Conservation (phyloP, 2,888 invertebrate species). For the Serripes groenlandicus region DNA sequence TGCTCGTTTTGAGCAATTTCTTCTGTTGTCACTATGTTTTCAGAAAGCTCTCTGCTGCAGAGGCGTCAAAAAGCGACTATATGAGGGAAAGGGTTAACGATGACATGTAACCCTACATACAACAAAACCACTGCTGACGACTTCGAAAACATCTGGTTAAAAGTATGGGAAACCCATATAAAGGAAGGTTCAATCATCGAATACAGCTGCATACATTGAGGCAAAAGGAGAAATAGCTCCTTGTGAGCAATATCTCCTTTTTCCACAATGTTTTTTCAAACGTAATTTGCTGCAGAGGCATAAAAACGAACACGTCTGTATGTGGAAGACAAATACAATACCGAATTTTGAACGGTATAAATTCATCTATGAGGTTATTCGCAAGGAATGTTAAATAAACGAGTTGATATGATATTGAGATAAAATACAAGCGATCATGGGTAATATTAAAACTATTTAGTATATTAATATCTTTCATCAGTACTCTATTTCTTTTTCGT, state of each 20-base stretch:
- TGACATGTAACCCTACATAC: too few relatives aligned
- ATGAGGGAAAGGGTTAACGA: too few relatives aligned
- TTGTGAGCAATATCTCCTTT: background rate
- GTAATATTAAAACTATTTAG: constrained; percentile 18
- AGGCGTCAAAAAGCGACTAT: too few relatives aligned
- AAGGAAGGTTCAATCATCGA: too few relatives aligned
- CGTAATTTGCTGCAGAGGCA: background rate
- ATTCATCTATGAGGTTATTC: background rate
- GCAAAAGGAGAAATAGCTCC: background rate
- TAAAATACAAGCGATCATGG: constrained; percentile 17
- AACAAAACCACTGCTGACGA: too few relatives aligned
- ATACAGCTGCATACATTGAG: background rate
- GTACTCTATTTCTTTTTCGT: background rate
- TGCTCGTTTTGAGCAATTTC: constrained; percentile 3
- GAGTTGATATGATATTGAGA: constrained; percentile 13
- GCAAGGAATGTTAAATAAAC: background rate
- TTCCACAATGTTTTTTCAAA: background rate
- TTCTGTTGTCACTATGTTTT: background rate
- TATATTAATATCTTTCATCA: background rate
- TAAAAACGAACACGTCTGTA: background rate
- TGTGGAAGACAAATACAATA: background rate
- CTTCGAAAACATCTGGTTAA: too few relatives aligned
- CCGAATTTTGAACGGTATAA: too few relatives aligned
- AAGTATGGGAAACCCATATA: too few relatives aligned
- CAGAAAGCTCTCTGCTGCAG: too few relatives aligned